Evolutionary conservation across 1,140 invertebrate species (phyloP).

Genomic region (Pogonognathellus flavescens): DNA sequence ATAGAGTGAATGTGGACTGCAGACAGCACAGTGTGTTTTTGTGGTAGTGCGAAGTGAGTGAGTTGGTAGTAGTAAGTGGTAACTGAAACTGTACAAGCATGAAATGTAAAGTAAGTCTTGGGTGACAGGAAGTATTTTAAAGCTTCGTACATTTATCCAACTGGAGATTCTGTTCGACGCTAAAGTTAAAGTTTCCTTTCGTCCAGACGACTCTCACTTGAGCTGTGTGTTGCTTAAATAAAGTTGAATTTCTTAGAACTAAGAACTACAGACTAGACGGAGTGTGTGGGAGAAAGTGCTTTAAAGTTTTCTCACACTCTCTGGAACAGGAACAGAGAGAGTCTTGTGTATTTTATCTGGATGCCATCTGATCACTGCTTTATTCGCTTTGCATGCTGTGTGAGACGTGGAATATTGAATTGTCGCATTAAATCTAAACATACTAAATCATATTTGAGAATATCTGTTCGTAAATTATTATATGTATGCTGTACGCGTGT

Average conservation of each 20-base stretch:
- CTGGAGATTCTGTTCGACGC: constrained; percentile 7
- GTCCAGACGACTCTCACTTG: background rate
- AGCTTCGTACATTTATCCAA: constrained; percentile 45
- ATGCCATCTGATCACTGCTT: constrained; percentile 27
- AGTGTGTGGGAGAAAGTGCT: constrained; percentile 34
- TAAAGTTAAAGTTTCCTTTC: constrained; percentile 20
- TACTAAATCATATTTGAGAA: background rate
- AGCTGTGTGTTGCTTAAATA: background rate
- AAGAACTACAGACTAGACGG: no score
- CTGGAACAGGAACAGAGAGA: constrained; percentile 27
- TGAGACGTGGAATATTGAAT: background rate
- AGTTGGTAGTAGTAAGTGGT: no score
- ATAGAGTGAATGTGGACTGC: background rate
- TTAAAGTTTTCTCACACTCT: constrained; percentile 38
- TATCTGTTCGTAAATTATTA: no score
- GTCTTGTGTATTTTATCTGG: background rate
- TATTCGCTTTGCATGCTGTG: background rate
- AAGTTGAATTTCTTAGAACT: background rate
- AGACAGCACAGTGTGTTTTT: background rate
- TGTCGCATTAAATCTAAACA: background rate
- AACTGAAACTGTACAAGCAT: constrained; percentile 15
- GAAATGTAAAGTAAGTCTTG: constrained; percentile 46
- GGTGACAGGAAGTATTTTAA: constrained; percentile 45
- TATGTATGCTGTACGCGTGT: no score
- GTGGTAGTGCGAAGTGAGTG: background rate